phyloP scores from a whole-genome alignment of 1,140 invertebrate genomes.

The Medauroidea extradentata region DNA sequence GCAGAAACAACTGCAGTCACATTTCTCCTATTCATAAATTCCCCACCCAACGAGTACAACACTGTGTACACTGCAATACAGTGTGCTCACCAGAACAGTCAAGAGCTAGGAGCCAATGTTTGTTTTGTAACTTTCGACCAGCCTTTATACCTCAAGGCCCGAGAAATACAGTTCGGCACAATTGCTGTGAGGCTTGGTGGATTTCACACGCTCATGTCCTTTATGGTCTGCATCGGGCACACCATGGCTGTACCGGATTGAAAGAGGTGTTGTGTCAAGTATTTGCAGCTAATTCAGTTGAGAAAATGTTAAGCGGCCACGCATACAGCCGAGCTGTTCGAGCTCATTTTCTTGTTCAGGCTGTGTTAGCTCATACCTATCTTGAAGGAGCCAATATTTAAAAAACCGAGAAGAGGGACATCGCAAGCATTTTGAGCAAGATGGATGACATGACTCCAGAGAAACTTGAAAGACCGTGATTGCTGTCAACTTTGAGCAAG shows the following conservation, averaged over 20 bases:
- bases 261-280: slow-evolving; percentile 32
- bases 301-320: slow-evolving; percentile 30
- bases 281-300: slow-evolving; percentile 31
- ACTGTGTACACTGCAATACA: slow-evolving; percentile 25
- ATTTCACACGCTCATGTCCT: slow-evolving; percentile 41
- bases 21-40: slow-evolving; percentile 27
- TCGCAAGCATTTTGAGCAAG: not conserved
- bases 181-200: slow-evolving; percentile 23
- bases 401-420: not conserved
- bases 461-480: not conserved
- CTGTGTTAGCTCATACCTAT: not conserved
- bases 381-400: not conserved
- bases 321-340: not conserved
- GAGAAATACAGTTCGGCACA: slow-evolving; percentile 17
- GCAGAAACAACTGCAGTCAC: slow-evolving; percentile 13
- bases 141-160: slow-evolving; percentile 33
- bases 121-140: slow-evolving; percentile 38
- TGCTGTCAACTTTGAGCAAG: not conserved
- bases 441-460: not conserved
- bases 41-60: slow-evolving; percentile 24
- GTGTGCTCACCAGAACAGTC: slow-evolving; percentile 13
- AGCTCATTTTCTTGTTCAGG: not conserved
- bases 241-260: slow-evolving; percentile 39
- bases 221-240: slow-evolving; percentile 37
- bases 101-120: slow-evolving; percentile 19